Conservation (phyloP, 1,140 invertebrate genomes). For the Patella vulgata region DNA sequence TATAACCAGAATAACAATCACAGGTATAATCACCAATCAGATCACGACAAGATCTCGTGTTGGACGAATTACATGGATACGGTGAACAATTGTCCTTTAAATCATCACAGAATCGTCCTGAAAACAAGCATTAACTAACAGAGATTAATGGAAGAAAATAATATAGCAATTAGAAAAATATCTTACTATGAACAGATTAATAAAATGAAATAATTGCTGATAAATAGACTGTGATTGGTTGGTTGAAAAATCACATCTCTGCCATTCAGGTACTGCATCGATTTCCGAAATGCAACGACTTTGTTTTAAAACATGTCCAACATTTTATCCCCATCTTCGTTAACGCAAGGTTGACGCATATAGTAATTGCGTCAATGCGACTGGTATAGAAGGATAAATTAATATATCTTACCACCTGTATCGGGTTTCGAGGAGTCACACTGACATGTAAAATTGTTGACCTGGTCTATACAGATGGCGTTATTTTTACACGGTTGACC, state of each 20-base stretch:
- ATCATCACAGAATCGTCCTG: constrained; percentile 15
- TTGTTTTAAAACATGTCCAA: no score
- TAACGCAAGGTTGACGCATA: no score
- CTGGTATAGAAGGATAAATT: no score
- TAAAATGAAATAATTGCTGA: neutral
- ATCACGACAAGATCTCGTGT: constrained; percentile 60
- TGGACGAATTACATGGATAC: constrained; percentile 78
- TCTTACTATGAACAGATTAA: neutral
- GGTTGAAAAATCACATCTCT: neutral
- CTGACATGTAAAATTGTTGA: constrained; percentile 4
- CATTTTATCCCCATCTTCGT: no score
- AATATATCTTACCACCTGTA: constrained; percentile 2
- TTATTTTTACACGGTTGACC: constrained; percentile 19
- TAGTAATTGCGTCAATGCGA: no score
- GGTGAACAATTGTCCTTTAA: constrained; percentile 64
- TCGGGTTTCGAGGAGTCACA: neutral
- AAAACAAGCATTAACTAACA: neutral
- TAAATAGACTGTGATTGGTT: neutral
- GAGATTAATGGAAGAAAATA: neutral
- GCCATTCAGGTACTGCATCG: neutral
- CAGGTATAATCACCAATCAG: constrained; percentile 27
- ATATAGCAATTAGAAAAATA: neutral
- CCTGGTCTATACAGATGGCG: constrained; percentile 3
- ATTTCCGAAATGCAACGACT: no score
- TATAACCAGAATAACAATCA: constrained; percentile 23